Conservation (phyloP, 2,113 vertebrate species). For the Vulpes vulpes region DNA sequence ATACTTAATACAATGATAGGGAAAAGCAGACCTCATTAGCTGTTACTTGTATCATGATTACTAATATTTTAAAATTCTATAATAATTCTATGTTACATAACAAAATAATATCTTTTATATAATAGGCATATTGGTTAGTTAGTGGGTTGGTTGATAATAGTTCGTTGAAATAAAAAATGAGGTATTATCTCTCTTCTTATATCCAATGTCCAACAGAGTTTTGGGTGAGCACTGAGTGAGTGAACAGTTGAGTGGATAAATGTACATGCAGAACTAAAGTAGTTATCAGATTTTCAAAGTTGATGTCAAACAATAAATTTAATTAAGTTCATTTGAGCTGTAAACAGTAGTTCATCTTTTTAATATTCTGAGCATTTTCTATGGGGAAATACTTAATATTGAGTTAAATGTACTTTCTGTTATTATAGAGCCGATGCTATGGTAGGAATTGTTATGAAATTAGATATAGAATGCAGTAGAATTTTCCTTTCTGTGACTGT, state of each 20-base stretch:
- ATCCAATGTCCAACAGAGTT: not conserved
- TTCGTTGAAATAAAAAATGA: not conserved
- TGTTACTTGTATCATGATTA: not conserved
- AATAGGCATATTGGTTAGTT: not conserved
- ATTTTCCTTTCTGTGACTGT: not conserved
- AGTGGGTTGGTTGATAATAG: not conserved
- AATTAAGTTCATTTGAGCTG: not conserved
- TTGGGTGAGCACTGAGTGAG: not conserved
- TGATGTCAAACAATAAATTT: not conserved
- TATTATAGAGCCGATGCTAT: not conserved
- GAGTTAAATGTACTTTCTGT: not conserved
- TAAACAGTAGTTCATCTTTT: not conserved
- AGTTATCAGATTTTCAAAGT: not conserved
- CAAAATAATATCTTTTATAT: not conserved
- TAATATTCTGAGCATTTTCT: not conserved
- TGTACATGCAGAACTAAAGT: not conserved
- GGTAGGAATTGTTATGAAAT: not conserved
- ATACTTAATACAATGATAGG: not conserved
- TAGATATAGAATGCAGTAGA: not conserved
- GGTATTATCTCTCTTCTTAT: not conserved
- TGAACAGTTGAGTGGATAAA: not conserved
- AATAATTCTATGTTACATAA: not conserved
- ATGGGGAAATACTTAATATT: not conserved
- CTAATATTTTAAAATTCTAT: not conserved
- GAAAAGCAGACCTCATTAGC: not conserved